Percentiles rank a stretch among this genome's conserved stretches.
phyloP scores from a whole-genome alignment of 2,113 vertebrate species.

The Ptychochromis oligacanthus region DNA sequence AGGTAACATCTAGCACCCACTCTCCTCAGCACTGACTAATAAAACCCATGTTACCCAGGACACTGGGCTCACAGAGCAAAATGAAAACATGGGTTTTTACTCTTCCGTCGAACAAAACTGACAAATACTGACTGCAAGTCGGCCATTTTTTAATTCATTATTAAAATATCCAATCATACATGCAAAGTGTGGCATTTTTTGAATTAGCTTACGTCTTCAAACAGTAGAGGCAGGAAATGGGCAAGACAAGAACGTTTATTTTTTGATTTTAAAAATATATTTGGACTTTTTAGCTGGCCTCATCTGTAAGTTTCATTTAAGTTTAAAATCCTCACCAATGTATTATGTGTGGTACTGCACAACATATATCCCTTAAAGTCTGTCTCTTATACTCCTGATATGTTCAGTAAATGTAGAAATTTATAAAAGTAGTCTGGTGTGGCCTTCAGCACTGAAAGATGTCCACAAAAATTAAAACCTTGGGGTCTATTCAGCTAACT shows the following conservation, averaged over 20 bases:
- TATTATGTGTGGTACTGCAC: neutral
- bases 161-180: neutral
- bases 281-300: neutral
- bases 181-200: neutral
- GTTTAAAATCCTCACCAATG: neutral
- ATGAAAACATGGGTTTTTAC: neutral
- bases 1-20: conserved; percentile 67
- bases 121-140: neutral
- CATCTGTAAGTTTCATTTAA: neutral
- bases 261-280: neutral
- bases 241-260: neutral
- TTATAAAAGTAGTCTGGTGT: neutral
- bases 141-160: neutral
- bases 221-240: neutral
- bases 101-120: neutral
- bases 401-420: conserved; percentile 13
- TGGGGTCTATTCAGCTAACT: conserved; percentile 42
- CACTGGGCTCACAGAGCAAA: neutral
- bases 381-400: neutral
- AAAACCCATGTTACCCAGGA: conserved; percentile 31
- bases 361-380: neutral
- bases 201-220: neutral
- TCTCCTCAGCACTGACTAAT: conserved; percentile 32
- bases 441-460: neutral
- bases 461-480: conserved; percentile 2